Evolutionary conservation across 2,797 vertebrate species (phyloP).

Genomic region (Ctenochaetus hawaiiensis): DNA sequence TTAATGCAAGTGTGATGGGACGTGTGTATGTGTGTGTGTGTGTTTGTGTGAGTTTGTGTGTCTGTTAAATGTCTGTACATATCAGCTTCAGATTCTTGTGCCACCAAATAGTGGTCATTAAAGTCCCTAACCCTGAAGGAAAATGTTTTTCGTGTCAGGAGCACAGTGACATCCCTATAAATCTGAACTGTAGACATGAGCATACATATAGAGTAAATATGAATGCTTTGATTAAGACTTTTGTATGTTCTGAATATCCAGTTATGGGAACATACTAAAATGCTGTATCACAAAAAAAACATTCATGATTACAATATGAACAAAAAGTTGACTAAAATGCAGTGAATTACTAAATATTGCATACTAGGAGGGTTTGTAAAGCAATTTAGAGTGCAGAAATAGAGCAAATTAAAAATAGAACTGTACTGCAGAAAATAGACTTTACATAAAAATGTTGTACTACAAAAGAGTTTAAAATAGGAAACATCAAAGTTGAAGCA

Average conservation of each 20-base stretch:
- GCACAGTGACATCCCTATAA: neutral
- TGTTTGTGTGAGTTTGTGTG: neutral
- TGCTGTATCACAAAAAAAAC: neutral
- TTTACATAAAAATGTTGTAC: neutral
- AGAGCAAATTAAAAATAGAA: neutral
- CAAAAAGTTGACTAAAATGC: neutral
- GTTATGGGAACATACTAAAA: neutral
- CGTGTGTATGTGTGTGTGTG: neutral
- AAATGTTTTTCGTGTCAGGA: conserved; percentile 10
- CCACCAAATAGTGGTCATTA: neutral
- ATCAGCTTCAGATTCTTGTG: neutral
- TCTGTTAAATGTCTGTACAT: neutral
- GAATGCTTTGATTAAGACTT: too few species aligned
- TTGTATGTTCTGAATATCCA: neutral
- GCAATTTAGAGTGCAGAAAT: neutral
- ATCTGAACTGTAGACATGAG: neutral
- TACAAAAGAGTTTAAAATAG: neutral
- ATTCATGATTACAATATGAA: neutral
- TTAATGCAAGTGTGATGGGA: conserved; percentile 42
- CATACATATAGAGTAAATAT: neutral
- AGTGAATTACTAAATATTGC: neutral
- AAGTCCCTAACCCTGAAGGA: neutral
- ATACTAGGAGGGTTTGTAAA: neutral
- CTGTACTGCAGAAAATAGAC: neutral
- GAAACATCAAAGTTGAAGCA: neutral